Conservation (phyloP, 92 coral and sea anemone genomes). For the Zoanthus solanderi region DNA sequence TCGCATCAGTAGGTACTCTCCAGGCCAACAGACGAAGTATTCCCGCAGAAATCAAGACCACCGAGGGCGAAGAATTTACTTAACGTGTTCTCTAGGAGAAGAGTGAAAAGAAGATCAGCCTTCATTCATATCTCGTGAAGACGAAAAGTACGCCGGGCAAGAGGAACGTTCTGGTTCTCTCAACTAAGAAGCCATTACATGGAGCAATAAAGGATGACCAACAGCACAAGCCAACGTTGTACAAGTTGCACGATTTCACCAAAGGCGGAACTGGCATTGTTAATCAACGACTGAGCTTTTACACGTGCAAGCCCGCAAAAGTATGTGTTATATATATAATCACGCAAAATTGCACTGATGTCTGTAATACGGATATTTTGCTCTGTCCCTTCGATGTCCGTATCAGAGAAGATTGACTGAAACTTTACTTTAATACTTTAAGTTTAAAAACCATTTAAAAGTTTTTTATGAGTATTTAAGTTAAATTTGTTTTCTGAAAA, state of each 20-base stretch:
- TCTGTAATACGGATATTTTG: no score
- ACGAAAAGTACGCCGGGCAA: constrained; percentile 1
- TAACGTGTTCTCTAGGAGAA: constrained; percentile 13
- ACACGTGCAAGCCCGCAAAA: no score
- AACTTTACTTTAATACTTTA: no score
- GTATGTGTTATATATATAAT: no score
- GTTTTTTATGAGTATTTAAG: no score
- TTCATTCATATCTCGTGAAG: constrained; percentile 53
- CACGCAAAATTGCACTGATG: no score
- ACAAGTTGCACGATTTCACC: not conserved
- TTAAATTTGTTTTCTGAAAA: no score
- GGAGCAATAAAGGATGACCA: not conserved
- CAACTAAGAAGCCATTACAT: constrained; percentile 24
- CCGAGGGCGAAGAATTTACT: no score
- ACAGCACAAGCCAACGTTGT: not conserved
- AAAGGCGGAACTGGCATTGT: constrained; percentile 49
- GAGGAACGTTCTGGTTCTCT: constrained; percentile 48
- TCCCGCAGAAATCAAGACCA: constrained; percentile 17
- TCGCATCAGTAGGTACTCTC: constrained; percentile 35
- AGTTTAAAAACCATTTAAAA: no score
- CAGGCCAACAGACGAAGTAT: constrained; percentile 53
- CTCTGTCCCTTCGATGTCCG: no score
- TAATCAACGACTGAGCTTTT: no score
- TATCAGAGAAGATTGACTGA: no score
- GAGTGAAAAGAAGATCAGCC: constrained; percentile 29